Evolutionary conservation across 2,113 vertebrate species (phyloP).

Genomic region (cattle (Bos taurus)): DNA sequence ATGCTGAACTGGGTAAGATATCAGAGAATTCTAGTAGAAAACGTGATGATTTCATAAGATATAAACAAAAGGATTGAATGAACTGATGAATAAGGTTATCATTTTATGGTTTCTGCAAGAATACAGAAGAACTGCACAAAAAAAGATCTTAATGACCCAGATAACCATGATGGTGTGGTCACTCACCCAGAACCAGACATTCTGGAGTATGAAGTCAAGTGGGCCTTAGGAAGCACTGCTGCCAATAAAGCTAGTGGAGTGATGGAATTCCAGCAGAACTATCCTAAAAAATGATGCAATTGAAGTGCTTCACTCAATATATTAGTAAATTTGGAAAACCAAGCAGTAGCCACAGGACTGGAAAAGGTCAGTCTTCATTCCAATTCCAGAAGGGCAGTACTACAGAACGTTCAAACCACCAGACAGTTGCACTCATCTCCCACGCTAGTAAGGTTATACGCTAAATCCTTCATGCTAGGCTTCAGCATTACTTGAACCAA

Average conservation of each 20-base stretch:
- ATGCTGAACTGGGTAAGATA: background rate
- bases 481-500: background rate
- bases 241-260: background rate
- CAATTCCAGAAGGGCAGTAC: background rate
- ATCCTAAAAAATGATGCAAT: background rate
- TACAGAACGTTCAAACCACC: background rate
- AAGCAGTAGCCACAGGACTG: background rate
- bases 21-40: background rate
- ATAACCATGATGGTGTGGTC: background rate
- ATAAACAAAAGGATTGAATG: background rate
- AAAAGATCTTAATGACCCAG: background rate
- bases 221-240: background rate
- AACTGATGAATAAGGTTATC: background rate
- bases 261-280: background rate
- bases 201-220: background rate
- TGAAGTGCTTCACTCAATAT: background rate
- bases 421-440: background rate
- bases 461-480: background rate
- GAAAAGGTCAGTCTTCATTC: background rate
- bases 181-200: background rate
- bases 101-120: background rate
- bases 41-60: background rate
- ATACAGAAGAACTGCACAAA: background rate
- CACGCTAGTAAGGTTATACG: background rate
- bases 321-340: background rate